Evolutionary conservation across 2,113 vertebrate genomes (phyloP), one percentile per base, ranked within the genome.

Genomic region (Phalacrocorax carbo): DNA sequence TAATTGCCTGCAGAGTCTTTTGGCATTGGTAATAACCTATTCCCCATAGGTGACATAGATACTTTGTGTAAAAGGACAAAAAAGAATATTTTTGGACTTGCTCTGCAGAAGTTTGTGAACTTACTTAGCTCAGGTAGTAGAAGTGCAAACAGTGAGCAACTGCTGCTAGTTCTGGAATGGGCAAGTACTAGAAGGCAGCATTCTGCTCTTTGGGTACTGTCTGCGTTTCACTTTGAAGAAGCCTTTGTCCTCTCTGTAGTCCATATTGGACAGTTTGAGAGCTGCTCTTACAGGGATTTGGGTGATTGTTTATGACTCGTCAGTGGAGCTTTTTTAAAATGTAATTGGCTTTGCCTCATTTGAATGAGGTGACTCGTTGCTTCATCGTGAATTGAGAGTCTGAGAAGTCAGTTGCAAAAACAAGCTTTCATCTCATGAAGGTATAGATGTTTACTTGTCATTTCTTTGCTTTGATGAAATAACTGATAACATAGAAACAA

Each of bases 391-490:
- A 40, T 65, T 26, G 36, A 44, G 58, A 94, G 69, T 40, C 72
- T 83, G 90, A 82, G 73, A 88, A 96, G 73, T 52, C 40, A 7
- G 48, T 79, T 96, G 80, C n/a, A 76, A 95, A 94, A 86, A 61
- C 44, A 61, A 61, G 36, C 81, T 96, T 95, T 89, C 15, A 23
- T 92, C 65, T 89, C 22, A 5, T 1, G 0, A 66, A 81, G 51
- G 29, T 66, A 18, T 64, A 77, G 3, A 6, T 88, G 90, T 81
- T 91, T 78, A 49, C 22, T 88, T 79, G 66, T 38, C 21, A 5
- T 84, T 95, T 95, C 80, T 25, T 93, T 79, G 65, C 57, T 86
- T 86, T 94, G 73, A 84, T 94, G 77, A 85, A 94, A 40, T 76
- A 64, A 62, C 65, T 5, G 70, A 65, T 94, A 77, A 90, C 61